Evolutionary conservation across 2,888 invertebrate genomes (phyloP).

Genomic region (Epinotia nisella): DNA sequence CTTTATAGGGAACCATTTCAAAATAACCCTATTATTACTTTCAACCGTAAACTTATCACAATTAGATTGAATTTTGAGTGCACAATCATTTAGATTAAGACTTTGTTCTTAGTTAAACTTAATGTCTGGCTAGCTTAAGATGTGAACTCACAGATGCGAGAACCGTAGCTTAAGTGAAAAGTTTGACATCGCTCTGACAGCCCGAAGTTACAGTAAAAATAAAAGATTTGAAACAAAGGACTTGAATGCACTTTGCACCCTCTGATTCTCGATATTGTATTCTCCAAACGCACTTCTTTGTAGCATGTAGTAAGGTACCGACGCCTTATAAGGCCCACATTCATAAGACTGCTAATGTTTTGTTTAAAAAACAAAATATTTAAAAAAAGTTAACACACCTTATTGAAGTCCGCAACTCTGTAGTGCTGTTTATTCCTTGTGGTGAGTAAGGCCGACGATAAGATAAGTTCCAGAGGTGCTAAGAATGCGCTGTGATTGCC

Average conservation of each 20-base stretch:
- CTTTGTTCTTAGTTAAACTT: neutral
- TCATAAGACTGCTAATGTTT: too few species aligned
- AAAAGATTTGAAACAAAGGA: conserved; percentile 57
- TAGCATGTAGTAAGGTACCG: too few species aligned
- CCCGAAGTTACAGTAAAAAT: conserved; percentile 52
- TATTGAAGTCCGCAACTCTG: too few species aligned
- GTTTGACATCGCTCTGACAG: conserved; percentile 66
- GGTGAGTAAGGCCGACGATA: too few species aligned
- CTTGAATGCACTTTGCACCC: conserved; percentile 39
- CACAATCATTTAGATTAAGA: neutral
- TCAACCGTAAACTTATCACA: neutral
- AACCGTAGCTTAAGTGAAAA: conserved; percentile 71
- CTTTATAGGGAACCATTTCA: neutral
- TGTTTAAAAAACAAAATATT: too few species aligned
- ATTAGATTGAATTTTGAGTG: neutral
- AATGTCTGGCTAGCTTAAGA: conserved; percentile 45
- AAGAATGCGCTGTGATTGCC: too few species aligned
- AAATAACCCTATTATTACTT: neutral
- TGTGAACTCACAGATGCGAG: conserved; percentile 68
- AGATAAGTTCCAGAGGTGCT: too few species aligned
- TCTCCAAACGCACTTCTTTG: too few species aligned
- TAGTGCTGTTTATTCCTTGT: too few species aligned
- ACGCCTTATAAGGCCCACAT: too few species aligned
- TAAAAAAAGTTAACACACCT: too few species aligned
- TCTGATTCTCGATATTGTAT: neutral